Evolutionary conservation across 2,113 vertebrate species (phyloP), one percentile per base, ranked within the genome.

Genomic region (Catharus fuscescens): DNA sequence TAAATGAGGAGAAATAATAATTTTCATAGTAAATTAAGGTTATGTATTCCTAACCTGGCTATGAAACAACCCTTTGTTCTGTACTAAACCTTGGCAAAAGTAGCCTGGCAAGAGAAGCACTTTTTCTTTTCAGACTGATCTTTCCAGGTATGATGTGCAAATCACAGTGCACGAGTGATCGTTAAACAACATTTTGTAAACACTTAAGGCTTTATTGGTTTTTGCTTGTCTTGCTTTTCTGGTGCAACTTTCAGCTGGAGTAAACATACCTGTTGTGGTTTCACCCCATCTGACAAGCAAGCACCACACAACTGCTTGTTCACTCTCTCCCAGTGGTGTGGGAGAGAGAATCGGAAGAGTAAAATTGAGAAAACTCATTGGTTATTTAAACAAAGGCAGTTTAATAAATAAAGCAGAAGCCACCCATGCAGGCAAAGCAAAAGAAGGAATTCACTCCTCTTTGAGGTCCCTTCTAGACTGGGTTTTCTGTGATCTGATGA

Each of bases 381-480:
- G 18, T 53, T 61, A 61, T 7, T 25, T 50, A 53, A 18, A 61
- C 18, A 69, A 78, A 53, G 47, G n/a, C 18, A 38, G 11, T 69
- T 53, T 38, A 44, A 77, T 32, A 60, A 45, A 28, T 44, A 38
- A 38, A 69, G 11, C 26, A 52, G 47, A 44, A 77, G 18, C 21
- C 32, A 36, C 7, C 11, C 26, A 12, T 32, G 14, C 26, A 44
- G 9, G 38, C 21, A 77, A 53, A 60, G 18, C 18, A 32, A 28
- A 61, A 52, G 14, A 32, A 60, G 14, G 32, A 77, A 5, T 28
- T 45, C 18, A 5, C 10, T 77, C 32, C 8, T 9, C 0, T 0
- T 18, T 86, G 54, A 74, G 18, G 15, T 79, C 42, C 14, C 34
- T 86, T 86, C 54, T 42, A 64, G 13, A 3, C 13, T 50, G 23